Evolutionary conservation across 2,888 invertebrate genomes (phyloP), one percentile per base, ranked within the genome.

Genomic region (Strigamia transsilvanica): DNA sequence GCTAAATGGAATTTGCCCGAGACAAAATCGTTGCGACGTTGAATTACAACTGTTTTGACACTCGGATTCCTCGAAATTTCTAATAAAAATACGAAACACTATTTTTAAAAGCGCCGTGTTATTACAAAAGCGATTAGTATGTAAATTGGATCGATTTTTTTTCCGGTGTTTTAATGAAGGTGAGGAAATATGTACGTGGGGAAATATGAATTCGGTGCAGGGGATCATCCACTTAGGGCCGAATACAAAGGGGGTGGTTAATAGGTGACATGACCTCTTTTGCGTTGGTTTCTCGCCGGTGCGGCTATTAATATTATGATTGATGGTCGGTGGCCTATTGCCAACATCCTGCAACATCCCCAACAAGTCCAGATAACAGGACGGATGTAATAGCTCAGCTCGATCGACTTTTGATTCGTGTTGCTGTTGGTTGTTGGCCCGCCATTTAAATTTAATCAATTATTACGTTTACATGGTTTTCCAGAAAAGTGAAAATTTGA

Each of bases 281-380:
- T 1, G 66, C 27, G 27, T 66, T 27, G 27, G 38, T 27, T 32
- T 73, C 27, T 32, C 13, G 73, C 23, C 27, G 73, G 73, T 13
- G 73, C 13, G 23, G 73, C 73, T 73, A 73, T 73, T 73, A 73
- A 73, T 73, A 73, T 73, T 32, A 13, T 73, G 73, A 73, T 73
- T 73, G 73, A 73, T 73, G 73, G 73, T 32, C 32, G 13, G 73
- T 73, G 73, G 73, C 32, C 73, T 73, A 73, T 73, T 73, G 73
- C 73, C 73, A 73, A 73, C 73, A 73, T 73, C 73, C 73, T 73
- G 73, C 73, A 73, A 73, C 73, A 73, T 73, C 32, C 73, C 32
- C 73, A 32, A 32, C 15, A 73, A 73, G 73, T 73, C 73, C 27
- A 73, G 73, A 73, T 73, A 73, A 73, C 73, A 73, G 73, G 73